Evolutionary conservation across 2,113 vertebrate genomes (phyloP).

Genomic region (Colius striatus): DNA sequence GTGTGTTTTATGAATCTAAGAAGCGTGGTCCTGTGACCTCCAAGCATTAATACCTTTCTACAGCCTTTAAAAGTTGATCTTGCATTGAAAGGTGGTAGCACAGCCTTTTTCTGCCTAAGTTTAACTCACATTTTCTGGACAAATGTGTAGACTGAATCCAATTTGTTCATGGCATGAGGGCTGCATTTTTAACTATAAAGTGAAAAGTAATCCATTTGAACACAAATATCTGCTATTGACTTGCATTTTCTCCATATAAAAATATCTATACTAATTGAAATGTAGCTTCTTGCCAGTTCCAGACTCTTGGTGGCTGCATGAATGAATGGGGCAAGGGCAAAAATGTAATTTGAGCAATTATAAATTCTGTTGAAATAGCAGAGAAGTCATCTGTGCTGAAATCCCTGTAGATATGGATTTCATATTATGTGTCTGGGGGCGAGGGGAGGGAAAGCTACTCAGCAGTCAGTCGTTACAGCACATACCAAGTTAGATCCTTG

Average conservation of each 20-base stretch:
- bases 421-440: background rate
- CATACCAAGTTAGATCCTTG: background rate
- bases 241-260: background rate
- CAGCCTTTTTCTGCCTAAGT: background rate
- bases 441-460: background rate
- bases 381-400: background rate
- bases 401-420: background rate
- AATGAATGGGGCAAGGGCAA: background rate
- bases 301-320: background rate
- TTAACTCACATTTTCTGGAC: background rate
- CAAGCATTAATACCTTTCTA: fast-evolving
- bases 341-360: background rate
- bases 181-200: background rate
- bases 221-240: background rate
- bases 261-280: background rate
- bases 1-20: fast-evolving
- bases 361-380: background rate
- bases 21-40: fast-evolving
- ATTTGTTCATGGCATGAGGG: background rate
- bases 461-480: background rate
- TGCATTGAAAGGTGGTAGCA: background rate
- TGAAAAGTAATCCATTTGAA: background rate
- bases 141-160: background rate
- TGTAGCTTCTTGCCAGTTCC: background rate
- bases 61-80: background rate